These are phyloP conservation scores for Gisinianus flammeolus DNA, from an alignment of 2,888 invertebrate species.

Conservation along the genomic window DNA sequence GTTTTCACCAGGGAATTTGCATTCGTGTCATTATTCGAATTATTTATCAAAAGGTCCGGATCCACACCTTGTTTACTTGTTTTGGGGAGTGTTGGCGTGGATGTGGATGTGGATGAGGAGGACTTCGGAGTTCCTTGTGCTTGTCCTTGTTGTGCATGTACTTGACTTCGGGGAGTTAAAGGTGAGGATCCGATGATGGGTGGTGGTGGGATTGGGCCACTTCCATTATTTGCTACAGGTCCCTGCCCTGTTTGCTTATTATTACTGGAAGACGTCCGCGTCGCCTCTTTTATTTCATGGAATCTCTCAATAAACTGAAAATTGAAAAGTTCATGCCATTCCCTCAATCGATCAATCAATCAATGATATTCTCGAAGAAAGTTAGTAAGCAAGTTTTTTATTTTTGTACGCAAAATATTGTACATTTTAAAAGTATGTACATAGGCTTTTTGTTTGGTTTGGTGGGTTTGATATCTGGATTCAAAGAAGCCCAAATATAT, in stretches of 20 bases:
- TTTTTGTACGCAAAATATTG: too few relatives aligned
- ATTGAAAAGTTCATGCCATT: too few relatives aligned
- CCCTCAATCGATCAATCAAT: too few relatives aligned
- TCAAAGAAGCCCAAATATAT: too few relatives aligned
- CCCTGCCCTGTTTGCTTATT: conserved; percentile 68
- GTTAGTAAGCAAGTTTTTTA: too few relatives aligned
- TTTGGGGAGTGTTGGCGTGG: background rate
- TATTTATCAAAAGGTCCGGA: conserved; percentile 50
- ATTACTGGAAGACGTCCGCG: conserved; percentile 67
- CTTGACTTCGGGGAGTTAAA: conserved; percentile 35
- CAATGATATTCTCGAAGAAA: too few relatives aligned
- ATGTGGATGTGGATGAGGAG: background rate
- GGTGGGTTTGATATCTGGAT: too few relatives aligned
- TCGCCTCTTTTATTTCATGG: conserved; percentile 96
- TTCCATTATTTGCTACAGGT: background rate
- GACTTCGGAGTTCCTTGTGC: conserved; percentile 14
- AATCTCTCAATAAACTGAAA: conserved; percentile 94
- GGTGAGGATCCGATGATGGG: conserved; percentile 36
- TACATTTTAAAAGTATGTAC: too few relatives aligned
- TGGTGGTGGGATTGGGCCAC: conserved; percentile 49
- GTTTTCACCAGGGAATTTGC: conserved; percentile 55
- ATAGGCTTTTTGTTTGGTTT: too few relatives aligned
- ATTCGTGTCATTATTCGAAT: conserved; percentile 57
- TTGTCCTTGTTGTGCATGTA: background rate
- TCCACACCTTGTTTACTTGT: conserved; percentile 45